These are phyloP conservation scores for Mormoops blainvillei DNA, from an alignment of 2,113 vertebrate species.

Conservation along the genomic window DNA sequence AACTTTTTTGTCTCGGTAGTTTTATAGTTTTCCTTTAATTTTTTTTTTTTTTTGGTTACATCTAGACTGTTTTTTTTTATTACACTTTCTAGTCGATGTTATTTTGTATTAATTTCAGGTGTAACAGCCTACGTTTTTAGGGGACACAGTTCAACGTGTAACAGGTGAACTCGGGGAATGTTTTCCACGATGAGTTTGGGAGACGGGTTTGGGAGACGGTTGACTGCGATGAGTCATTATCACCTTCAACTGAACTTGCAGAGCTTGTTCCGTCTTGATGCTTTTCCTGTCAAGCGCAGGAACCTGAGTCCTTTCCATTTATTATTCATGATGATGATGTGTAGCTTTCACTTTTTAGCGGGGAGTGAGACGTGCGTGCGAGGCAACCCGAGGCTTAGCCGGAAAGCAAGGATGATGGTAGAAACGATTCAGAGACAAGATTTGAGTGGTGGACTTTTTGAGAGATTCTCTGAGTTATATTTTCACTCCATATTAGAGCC, in stretches of 20 bases:
- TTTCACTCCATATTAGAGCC: background rate
- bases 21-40: background rate
- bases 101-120: background rate
- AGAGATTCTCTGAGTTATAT: background rate
- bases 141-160: rapidly evolving
- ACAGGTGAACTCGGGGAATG: background rate
- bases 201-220: background rate
- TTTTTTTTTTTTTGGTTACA: background rate
- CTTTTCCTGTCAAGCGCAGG: slow-evolving; percentile 32
- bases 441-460: background rate
- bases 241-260: slow-evolving; percentile 36
- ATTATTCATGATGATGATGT: slow-evolving; percentile 57
- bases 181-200: background rate
- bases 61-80: background rate
- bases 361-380: background rate
- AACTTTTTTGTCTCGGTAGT: background rate
- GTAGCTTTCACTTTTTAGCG: slow-evolving; percentile 43
- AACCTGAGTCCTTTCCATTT: slow-evolving; percentile 48
- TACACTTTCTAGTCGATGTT: background rate
- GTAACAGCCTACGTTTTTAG: background rate
- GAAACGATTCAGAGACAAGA: slow-evolving; percentile 1
- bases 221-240: background rate
- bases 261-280: background rate
- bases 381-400: slow-evolving; percentile 12
- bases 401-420: background rate